These are phyloP conservation scores for Heteromurus nitidus DNA, from an alignment of 2,888 invertebrate genomes.

Conservation along the genomic window DNA sequence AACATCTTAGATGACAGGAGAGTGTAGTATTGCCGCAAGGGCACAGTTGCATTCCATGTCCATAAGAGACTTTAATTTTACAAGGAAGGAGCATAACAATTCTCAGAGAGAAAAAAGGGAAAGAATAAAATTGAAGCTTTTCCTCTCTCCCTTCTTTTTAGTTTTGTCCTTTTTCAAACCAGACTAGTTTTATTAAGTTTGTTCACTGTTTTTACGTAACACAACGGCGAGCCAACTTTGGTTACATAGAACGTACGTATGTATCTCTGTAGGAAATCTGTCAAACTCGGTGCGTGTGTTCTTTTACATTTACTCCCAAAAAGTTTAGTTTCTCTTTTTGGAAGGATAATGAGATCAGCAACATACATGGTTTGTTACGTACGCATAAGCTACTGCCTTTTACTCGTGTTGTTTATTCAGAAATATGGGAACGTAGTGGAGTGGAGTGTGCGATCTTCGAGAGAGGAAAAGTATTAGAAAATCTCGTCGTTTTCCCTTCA, in stretches of 20 bases:
- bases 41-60: not conserved
- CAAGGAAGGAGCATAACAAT: not conserved
- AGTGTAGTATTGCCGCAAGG: not conserved
- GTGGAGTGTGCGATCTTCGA: not conserved
- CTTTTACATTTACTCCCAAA: conserved; percentile 45
- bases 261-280: conserved; percentile 40
- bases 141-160: not conserved
- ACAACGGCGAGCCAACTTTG: conserved; percentile 2
- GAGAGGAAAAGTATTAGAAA: conserved; percentile 39
- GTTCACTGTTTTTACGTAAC: not conserved
- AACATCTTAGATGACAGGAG: not conserved
- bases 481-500: conserved; percentile 49
- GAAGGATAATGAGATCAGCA: conserved; percentile 35
- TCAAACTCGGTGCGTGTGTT: conserved; percentile 27
- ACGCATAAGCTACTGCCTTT: conserved; percentile 13
- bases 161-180: not conserved
- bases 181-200: not conserved
- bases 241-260: too few species aligned
- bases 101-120: not conserved
- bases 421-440: conserved; percentile 1
- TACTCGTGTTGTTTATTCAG: conserved; percentile 6
- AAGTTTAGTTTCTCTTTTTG: conserved; percentile 34
- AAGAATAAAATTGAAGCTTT: not conserved
- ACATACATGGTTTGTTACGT: conserved; percentile 10
- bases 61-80: not conserved